Percentiles rank a stretch among this genome's conserved stretches.
Conservation (phyloP, 2,888 invertebrate genomes). For the Yponomeuta evonymella region DNA sequence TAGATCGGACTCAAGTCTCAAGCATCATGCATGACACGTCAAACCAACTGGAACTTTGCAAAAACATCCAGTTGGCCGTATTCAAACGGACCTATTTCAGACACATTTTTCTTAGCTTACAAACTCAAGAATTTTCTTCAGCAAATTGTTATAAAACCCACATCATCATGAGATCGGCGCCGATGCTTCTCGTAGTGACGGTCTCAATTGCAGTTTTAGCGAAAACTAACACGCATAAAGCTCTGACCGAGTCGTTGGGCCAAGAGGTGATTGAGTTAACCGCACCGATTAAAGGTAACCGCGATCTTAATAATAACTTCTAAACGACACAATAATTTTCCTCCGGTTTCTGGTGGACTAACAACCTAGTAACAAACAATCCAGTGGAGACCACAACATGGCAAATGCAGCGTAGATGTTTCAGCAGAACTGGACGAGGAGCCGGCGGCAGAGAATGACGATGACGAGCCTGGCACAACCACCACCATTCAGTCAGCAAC, state of each 20-base stretch:
- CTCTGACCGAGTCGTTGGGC: slow-evolving; percentile 48
- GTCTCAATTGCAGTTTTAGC: slow-evolving; percentile 24
- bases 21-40: not conserved
- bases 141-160: not conserved
- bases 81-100: not conserved
- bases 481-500: slow-evolving; percentile 28
- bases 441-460: slow-evolving; percentile 48
- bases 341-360: too few relatives aligned
- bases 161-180: not conserved
- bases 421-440: slow-evolving; percentile 62
- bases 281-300: slow-evolving; percentile 48
- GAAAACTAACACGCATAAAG: slow-evolving; percentile 32
- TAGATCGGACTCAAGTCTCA: too few relatives aligned
- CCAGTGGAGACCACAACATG: too few relatives aligned
- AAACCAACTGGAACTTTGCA: not conserved
- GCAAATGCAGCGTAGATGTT: slow-evolving; percentile 32
- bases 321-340: too few relatives aligned
- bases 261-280: slow-evolving; percentile 60
- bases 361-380: too few relatives aligned
- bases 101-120: not conserved
- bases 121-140: not conserved
- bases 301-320: too few relatives aligned
- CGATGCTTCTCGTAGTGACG: not conserved
- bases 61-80: not conserved
- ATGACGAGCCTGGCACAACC: slow-evolving; percentile 27